Conservation (phyloP, 92 coral and sea anemone species). For the Siderastrea radians region DNA sequence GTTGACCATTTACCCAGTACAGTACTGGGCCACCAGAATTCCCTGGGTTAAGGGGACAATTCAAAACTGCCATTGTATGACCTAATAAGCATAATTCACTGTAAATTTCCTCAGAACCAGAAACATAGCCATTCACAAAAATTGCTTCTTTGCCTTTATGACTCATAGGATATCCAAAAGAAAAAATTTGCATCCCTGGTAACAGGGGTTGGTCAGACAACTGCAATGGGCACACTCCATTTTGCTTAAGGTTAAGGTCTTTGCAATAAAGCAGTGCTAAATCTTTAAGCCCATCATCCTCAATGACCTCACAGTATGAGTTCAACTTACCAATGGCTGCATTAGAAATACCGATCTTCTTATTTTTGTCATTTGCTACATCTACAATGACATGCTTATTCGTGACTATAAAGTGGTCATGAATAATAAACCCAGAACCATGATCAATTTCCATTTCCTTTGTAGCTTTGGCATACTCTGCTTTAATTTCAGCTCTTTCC, state of each 20-base stretch:
- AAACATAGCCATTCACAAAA: slow-evolving; percentile 22
- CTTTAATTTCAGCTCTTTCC: no score
- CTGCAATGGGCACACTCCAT: not conserved
- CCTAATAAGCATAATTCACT: no score
- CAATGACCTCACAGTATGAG: not conserved
- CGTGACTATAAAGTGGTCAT: not conserved
- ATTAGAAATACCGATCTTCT: not conserved
- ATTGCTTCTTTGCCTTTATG: not conserved
- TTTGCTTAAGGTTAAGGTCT: not conserved
- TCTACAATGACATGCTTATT: slow-evolving; percentile 21
- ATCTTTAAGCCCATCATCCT: not conserved
- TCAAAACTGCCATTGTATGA: not conserved
- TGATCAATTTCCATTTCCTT: not conserved
- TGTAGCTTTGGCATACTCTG: not conserved
- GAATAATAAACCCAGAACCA: slow-evolving; percentile 23
- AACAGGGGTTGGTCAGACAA: not conserved
- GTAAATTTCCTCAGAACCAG: not conserved
- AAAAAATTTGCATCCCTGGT: slow-evolving; percentile 11
- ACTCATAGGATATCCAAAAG: slow-evolving; percentile 25
- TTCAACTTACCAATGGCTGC: not conserved
- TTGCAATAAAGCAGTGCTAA: slow-evolving; percentile 5
- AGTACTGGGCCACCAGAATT: slow-evolving; percentile 31
- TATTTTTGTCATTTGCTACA: not conserved
- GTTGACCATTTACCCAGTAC: not conserved
- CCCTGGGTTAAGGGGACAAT: slow-evolving; percentile 11